Conservation (phyloP, 2,888 invertebrate genomes). For the Chloroclystis v-ata region DNA sequence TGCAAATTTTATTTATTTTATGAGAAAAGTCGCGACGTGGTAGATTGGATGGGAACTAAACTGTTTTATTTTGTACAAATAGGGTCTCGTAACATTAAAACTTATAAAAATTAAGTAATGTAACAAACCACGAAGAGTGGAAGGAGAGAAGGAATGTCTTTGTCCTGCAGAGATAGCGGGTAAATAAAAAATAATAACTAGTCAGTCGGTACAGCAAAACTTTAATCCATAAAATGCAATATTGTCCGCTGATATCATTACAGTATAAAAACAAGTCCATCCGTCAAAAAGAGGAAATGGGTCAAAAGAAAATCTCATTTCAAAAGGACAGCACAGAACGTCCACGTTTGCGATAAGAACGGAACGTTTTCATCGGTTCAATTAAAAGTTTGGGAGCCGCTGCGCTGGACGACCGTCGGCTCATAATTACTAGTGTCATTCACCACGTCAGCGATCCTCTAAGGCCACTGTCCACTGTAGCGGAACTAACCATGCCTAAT, state of each 20-base stretch:
- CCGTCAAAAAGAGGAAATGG: too few relatives aligned
- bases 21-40: too few relatives aligned
- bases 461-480: conserved; percentile 2
- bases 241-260: too few relatives aligned
- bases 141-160: too few relatives aligned
- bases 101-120: too few relatives aligned
- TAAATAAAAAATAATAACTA: too few relatives aligned
- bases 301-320: background rate
- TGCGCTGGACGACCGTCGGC: conserved; percentile 21
- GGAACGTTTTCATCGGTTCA: conserved; percentile 45
- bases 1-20: conserved; percentile 20
- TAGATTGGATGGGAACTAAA: background rate
- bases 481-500: background rate
- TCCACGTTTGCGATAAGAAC: conserved; percentile 33
- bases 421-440: conserved; percentile 46
- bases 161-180: too few relatives aligned
- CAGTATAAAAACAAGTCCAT: too few relatives aligned
- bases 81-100: background rate
- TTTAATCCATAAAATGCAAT: too few relatives aligned
- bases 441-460: conserved; percentile 24
- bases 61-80: too few relatives aligned
- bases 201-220: too few relatives aligned
- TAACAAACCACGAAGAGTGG: too few relatives aligned
- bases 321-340: conserved; percentile 13
- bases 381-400: conserved; percentile 49